Evolutionary conservation across 2,888 invertebrate species (phyloP), one percentile per base, ranked within the genome.

Genomic region (Drosophila dives): DNA sequence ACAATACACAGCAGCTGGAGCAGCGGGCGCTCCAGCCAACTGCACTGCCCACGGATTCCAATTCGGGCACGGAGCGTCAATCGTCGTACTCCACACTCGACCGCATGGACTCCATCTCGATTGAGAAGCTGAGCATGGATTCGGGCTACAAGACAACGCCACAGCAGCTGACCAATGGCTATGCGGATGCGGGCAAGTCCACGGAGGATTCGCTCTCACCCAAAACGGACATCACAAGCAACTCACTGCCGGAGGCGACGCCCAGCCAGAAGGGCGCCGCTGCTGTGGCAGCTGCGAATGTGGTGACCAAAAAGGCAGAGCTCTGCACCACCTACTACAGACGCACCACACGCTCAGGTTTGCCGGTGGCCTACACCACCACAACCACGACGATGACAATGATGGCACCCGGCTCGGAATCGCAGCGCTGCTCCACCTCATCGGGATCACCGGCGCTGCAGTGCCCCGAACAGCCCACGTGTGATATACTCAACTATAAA

Each of bases 1-100:
- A 95, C 80, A 95, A 95, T 83, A 92, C 94, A 2, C 93, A 94
- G 91, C 95, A 89, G 94, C 94, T 91, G 75, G 91, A 92, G 63
- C 90, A 92, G 33, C 79, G 88, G 2, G 72, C 80, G 11, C 54
- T 90, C 29, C 90, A 87, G 23, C 85, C 72, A 51, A 80, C 88
- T 0, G 34, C 77, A 0, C 23, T 81, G 45, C 49, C 66, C 5
- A 90, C 87, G 20, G 91, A 85, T n/a, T 85, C 88, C 8, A 89
- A 79, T 4, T 83, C 91, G 15, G 86, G 76, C 40, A 90, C 84
- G 0, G 92, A 91, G 40, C 79, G 86, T 0, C 91, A 90, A 5
- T 89, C 91, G 0, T 86, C 92, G 0, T 92, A 89, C 64, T 90
- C 91, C 12, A 92, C 91, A 0, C 66, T 92, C 23, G 92, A 92